Base-by-base conservation (phyloP, 2,113 vertebrate genomes). In the Phrynocephalus versicolor region DNA sequence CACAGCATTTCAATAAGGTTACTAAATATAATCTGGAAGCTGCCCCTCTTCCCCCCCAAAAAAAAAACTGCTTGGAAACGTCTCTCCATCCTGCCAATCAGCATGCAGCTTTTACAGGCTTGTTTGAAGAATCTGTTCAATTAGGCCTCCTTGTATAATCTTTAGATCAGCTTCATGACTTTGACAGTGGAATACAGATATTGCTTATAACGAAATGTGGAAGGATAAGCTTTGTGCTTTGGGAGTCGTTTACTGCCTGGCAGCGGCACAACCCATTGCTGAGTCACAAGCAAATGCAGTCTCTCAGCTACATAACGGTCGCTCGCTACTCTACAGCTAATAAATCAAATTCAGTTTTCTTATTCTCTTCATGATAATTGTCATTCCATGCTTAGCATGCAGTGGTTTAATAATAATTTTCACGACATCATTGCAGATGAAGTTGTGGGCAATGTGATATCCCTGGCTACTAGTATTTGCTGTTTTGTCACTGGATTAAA, bases 31-130 rank as follows among this genome's bases (percentile, higher is more conserved):
- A 89, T 92, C 90, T 75, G 51, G 10, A n/a, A 81, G 73, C 83
- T 93, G n/a, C n/a, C n/a, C n/a, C n/a, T 90, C 58, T 92, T 80
- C 75, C 64, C 86, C 60, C 71, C n/a, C n/a, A n/a, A n/a, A n/a
- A n/a, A n/a, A 89, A 91, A 87, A 92, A 70, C 72, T 6, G 76
- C 58, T 82, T 83, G 85, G 82, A 84, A 88, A 87, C 78, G 84
- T 76, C 81, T 78, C 89, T 76, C 0, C 0, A 30, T 27, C 78
- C 69, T 92, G 90, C 87, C 89, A 83, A 76, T 91, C 71, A 83
- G 25, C 55, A 64, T 79, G 3, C 23, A 85, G 83, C 33, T 76
- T 86, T 91, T 91, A 62, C 33, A 41, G 86, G 75, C 86, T 84
- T 82, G 87, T 65, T 74, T 80, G 91, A 86, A 77, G 45, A 91